Evolutionary conservation across 2,797 vertebrate species (phyloP), one percentile per base, ranked within the genome.

Genomic region (Glossophaga mutica): DNA sequence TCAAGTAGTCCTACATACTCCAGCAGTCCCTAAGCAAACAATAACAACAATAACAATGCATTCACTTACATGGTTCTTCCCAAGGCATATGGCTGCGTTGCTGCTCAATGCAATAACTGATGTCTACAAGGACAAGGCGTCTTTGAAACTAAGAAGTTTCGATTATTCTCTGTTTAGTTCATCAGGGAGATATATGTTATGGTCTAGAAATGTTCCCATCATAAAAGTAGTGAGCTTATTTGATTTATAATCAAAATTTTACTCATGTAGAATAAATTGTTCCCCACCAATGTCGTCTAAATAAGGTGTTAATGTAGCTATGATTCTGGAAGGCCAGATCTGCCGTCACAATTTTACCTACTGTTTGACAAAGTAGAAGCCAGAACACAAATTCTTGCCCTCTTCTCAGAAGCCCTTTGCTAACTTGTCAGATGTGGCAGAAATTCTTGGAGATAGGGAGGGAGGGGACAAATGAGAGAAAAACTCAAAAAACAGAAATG

Each of bases 331-430:
- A 90, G 57, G n/a, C 81, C 82, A 85, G 16, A 26, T 78, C 37
- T 42, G 37, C 92, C 73, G 73, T 90, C 37, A 90, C 21, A 39
- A 16, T 46, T 88, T 70, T 74, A 92, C 74, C 74, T 68, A 52
- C 91, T 86, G n/a, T 84, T 86, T 67, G 62, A 85, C 55, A 76
- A 96, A 68, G 65, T 16, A 71, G 29, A 32, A 84, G 18, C 44
- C 18, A 77, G 32, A 89, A 88, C 29, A 78, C 26, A 94, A 93
- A 88, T 83, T 90, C 79, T 79, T 79, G 44, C 55, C 83, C 57
- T 88, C 77, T 67, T 77, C 73, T 88, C 76, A 48, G 29, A 84
- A 92, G 74, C 48, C 77, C 37, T 94, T 57, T 39, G 87, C 32
- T 74, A 70, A 71, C 50, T 48, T 67, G 62, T 37, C 74, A 65